A percentile compares a stretch with the other conserved stretches of the same genome.
These are phyloP conservation scores for Drosophila ustulata DNA, from an alignment of 2,888 invertebrate genomes.

Conservation along the genomic window DNA sequence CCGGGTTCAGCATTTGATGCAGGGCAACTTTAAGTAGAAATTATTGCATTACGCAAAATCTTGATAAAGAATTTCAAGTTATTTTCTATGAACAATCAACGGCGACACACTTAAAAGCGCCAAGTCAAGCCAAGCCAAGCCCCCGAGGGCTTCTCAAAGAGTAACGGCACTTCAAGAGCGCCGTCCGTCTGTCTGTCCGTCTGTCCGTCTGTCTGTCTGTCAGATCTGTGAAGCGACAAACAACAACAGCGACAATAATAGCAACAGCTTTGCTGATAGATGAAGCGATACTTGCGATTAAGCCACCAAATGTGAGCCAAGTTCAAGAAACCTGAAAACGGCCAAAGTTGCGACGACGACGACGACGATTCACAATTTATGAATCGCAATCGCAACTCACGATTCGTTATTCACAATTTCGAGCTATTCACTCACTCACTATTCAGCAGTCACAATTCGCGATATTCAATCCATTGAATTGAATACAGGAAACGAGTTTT, in stretches of 20 bases:
- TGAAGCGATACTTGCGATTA: conserved; percentile 13
- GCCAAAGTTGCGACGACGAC: conserved; percentile 5
- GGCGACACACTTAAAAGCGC: conserved; percentile 43
- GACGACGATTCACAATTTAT: conserved; percentile 14
- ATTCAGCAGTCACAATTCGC: conserved; percentile 19
- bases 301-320: conserved; percentile 31
- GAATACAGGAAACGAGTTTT: conserved; percentile 63
- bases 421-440: background rate
- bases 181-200: conserved; percentile 1
- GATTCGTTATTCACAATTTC: conserved; percentile 8
- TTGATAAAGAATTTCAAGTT: conserved; percentile 58
- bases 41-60: conserved; percentile 61
- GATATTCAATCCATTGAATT: conserved; percentile 14
- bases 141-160: conserved; percentile 28
- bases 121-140: conserved; percentile 5
- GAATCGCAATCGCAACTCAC: conserved; percentile 5
- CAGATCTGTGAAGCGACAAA: conserved; percentile 17
- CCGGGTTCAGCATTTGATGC: background rate
- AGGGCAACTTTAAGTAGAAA: conserved; percentile 30
- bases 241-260: conserved; percentile 16
- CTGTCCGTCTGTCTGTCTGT: conserved; percentile 32
- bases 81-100: conserved; percentile 41
- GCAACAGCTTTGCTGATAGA: background rate
- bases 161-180: conserved; percentile 54
- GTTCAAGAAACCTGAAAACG: conserved; percentile 53